Evolutionary conservation across 2,113 vertebrate genomes (phyloP).

Genomic region (Passer domesticus): DNA sequence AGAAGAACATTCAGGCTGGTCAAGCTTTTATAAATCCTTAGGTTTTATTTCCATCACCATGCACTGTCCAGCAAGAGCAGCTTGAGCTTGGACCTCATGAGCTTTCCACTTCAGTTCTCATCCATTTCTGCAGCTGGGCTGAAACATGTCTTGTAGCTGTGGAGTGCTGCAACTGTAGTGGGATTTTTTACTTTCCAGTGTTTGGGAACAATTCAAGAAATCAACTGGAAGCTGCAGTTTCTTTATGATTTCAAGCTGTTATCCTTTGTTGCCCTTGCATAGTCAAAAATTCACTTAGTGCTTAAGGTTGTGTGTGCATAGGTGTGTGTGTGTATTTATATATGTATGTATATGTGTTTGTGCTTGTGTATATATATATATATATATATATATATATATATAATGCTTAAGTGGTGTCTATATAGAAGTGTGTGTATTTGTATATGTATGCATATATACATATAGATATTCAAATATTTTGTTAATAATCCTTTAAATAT

Average conservation of each 20-base stretch:
- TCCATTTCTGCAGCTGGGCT: neutral
- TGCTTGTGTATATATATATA: fast-evolving
- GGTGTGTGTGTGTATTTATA: fast-evolving
- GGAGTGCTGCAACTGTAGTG: neutral
- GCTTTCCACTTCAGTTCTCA: neutral
- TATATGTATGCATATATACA: fast-evolving
- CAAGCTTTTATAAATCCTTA: neutral
- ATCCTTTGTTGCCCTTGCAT: neutral
- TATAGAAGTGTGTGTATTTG: fast-evolving
- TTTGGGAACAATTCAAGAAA: neutral
- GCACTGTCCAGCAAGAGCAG: neutral
- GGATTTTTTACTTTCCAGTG: neutral
- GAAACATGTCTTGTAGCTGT: fast-evolving
- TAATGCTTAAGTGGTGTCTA: neutral
- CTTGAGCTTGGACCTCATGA: fast-evolving
- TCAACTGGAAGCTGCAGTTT: neutral
- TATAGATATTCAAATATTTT: neutral
- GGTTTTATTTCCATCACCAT: neutral
- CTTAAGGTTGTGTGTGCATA: neutral
- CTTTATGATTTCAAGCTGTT: neutral
- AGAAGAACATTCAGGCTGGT: neutral
- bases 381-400: fast-evolving
- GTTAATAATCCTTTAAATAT: neutral
- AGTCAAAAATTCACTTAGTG: neutral
- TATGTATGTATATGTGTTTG: no score